Base-by-base conservation (phyloP, 1,140 invertebrate species). In the Parasteatoda tepidariorum region DNA sequence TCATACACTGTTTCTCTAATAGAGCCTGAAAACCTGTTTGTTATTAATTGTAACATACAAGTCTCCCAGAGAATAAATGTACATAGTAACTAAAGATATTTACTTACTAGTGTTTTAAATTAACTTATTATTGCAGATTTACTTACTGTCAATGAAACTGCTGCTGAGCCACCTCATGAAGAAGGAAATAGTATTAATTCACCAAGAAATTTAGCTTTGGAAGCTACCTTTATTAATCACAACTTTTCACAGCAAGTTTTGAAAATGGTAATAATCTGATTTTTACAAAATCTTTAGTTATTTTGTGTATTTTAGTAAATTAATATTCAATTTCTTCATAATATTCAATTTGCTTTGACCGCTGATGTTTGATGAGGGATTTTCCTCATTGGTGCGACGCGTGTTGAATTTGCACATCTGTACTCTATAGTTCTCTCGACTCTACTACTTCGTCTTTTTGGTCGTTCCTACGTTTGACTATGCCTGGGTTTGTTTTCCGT, bases 141-240 rank as follows among this genome's bases (percentile, higher is more conserved):
- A 85, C 89, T 99, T 61, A 99, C 98, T 7, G 98, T 99, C 0
- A 99, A 98, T 89, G 98, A 99, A 89, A 99, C 98, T 0, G 97
- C 97, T 2, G 94, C 97, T 33, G 98, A 99, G 86, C 97, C 98
- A 7, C 98, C 98, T 0, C 95, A 96, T 66, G 96, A 98, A 87
- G 98, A 99, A 88, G 95, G 95, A 64, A 96, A 94, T 87, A 89
- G 88, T 76, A 92, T 99, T 79, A 99, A 99, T 89, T 97, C 97
- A 0, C 97, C 98, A 0, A 92, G 95, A 68, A 99, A 98, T 90
- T 90, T 99, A 70, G 97, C 97, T 0, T 91, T 99, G 3, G 98
- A 99, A 90, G 98, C 98, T 0, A 99, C 98, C 0, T 99, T 98
- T 87, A 99, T 99, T 86, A 99, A 99, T 90, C 98, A 99, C 88